Evolutionary conservation across 2,888 invertebrate genomes (phyloP).

Genomic region (Mechanitis messenoides): DNA sequence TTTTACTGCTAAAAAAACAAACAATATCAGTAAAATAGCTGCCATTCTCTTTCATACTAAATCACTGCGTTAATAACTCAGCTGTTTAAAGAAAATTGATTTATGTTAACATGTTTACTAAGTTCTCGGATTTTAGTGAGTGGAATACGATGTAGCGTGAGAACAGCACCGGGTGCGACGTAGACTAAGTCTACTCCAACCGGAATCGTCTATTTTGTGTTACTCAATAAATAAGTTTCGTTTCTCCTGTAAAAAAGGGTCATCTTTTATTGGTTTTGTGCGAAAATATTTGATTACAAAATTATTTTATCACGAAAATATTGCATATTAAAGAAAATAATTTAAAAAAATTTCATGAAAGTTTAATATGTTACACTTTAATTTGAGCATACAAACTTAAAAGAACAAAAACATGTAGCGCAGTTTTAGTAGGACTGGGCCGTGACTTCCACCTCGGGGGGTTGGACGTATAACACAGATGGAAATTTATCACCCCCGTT

Average conservation of each 20-base stretch:
- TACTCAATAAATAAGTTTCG: slow-evolving; percentile 29
- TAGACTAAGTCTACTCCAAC: slow-evolving; percentile 30
- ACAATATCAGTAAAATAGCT: slow-evolving; percentile 7
- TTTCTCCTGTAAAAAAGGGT: slow-evolving; percentile 23
- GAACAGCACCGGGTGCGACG: slow-evolving; percentile 31
- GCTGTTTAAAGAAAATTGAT: slow-evolving; percentile 61
- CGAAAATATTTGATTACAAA: no score
- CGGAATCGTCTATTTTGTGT: slow-evolving; percentile 31
- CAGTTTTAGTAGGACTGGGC: not conserved
- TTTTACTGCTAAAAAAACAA: slow-evolving; percentile 9
- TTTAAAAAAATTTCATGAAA: not conserved
- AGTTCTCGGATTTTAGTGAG: slow-evolving; percentile 53
- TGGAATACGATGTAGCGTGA: slow-evolving; percentile 44
- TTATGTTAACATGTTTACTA: slow-evolving; percentile 60
- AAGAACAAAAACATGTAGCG: not conserved
- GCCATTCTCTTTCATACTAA: slow-evolving; percentile 20
- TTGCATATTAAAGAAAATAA: not conserved
- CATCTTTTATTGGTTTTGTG: slow-evolving; percentile 11
- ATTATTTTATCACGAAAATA: no score
- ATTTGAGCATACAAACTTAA: no score
- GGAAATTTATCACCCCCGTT: slow-evolving; percentile 74
- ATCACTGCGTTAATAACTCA: slow-evolving; percentile 52
- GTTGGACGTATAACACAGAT: slow-evolving; percentile 55
- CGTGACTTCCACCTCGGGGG: slow-evolving; percentile 24
- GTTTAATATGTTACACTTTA: no score